Percentiles rank a stretch among this genome's conserved stretches.
Evolutionary conservation across 2,797 vertebrate genomes (phyloP).

Genomic region (Pseudocheirus occidentalis): DNA sequence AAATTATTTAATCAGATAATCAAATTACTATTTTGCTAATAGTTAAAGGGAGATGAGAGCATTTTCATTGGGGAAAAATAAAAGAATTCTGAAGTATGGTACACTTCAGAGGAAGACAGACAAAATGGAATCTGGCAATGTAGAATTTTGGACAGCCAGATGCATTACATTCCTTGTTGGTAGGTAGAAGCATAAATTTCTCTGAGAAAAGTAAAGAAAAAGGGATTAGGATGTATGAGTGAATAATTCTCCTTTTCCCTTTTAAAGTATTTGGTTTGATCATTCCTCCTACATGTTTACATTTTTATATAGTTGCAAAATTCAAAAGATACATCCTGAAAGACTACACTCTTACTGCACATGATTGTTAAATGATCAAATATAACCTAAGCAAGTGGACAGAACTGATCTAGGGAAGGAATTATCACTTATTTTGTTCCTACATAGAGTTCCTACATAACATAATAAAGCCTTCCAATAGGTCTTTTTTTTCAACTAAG

Average conservation of each 20-base stretch:
- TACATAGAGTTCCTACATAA: not conserved
- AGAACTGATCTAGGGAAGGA: not conserved
- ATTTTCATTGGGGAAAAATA: too few relatives aligned
- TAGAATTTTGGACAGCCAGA: not conserved
- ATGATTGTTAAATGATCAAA: not conserved
- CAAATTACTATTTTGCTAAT: too few relatives aligned
- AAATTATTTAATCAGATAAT: not conserved
- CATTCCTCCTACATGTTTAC: not conserved
- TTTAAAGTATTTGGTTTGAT: not conserved
- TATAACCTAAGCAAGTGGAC: not conserved
- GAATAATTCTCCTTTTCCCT: not conserved
- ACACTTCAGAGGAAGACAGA: too few relatives aligned
- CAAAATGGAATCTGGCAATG: too few relatives aligned
- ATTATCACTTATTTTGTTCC: too few relatives aligned
- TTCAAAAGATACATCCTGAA: not conserved
- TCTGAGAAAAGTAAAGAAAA: not conserved
- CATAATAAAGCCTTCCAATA: not conserved
- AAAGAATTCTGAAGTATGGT: too few relatives aligned
- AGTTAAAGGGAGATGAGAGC: too few relatives aligned
- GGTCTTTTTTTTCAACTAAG: not conserved
- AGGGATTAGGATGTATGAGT: too few relatives aligned
- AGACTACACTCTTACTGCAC: not conserved
- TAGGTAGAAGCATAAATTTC: not conserved
- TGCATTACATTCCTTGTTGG: not conserved
- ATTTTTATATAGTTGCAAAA: not conserved